phyloP scores from a whole-genome alignment of 2,888 invertebrate genomes.

The Pyrgus malvae region DNA sequence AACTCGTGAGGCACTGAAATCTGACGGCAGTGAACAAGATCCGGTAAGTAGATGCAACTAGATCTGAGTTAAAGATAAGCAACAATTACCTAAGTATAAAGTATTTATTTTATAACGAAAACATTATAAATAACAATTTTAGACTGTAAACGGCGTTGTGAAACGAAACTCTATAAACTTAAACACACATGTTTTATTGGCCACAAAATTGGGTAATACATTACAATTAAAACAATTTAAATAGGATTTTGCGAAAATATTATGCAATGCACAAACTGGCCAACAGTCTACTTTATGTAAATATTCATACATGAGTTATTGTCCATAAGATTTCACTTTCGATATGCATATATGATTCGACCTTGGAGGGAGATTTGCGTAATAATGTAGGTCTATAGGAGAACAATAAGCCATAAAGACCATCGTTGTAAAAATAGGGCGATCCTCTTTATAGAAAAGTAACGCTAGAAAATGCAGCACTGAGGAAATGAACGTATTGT shows the following conservation, averaged over 20 bases:
- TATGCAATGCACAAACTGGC: constrained; percentile 15
- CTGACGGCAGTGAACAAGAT: constrained; percentile 89
- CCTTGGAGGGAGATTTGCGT: constrained; percentile 35
- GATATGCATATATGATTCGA: constrained; percentile 33
- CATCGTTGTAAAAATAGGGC: neutral
- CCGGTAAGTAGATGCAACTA: constrained; percentile 85
- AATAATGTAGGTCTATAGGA: constrained; percentile 4
- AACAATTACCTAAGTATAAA: too few relatives aligned
- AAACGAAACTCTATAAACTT: neutral
- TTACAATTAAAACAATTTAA: constrained; percentile 5
- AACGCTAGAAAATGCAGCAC: too few relatives aligned
- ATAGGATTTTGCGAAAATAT: neutral
- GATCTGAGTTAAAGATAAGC: neutral
- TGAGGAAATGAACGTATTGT: too few relatives aligned
- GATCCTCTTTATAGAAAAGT: too few relatives aligned
- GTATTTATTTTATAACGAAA: too few relatives aligned
- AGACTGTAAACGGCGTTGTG: neutral
- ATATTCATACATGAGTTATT: neutral
- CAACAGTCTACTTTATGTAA: neutral
- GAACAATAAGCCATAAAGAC: constrained; percentile 28
- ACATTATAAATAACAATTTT: too few relatives aligned
- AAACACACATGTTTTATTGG: neutral
- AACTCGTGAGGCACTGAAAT: constrained; percentile 87
- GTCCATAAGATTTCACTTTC: constrained; percentile 35
- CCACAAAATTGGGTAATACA: neutral